Base-by-base conservation (phyloP, 2,113 vertebrate genomes). In the Pedionomus torquatus region DNA sequence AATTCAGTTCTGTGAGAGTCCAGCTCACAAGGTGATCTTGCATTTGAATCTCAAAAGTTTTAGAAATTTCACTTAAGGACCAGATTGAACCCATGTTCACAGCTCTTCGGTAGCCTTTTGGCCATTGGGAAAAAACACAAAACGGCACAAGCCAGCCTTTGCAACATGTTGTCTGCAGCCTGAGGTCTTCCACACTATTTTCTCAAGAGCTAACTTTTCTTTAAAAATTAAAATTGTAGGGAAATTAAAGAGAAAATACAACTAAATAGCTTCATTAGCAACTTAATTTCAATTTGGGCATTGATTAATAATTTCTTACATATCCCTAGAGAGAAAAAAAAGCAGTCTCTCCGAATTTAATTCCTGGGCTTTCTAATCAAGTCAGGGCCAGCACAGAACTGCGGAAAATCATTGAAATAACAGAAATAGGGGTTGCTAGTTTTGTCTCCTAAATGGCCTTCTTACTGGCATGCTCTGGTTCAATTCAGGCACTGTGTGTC, bases 401-500 rank as follows among this genome's bases (percentile, higher is more conserved):
- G 18, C 37, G 83, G 37, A 78, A 92, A 66, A 83, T 19, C 9
- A 30, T 2, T 39, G 23, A 75, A 87, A 74, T 10, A 46, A 3
- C 13, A 75, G 43, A 89, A 77, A n/a, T 9, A 70, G 30, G 63
- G 1, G 14, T 52, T 7, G 7, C 16, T 61, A 7, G 3, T 41
- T 90, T 54, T 21, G 41, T 35, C 9, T 80, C 28, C 41, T 33
- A 71, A 44, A 41, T n/a, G 33, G 13, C 18, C 17, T 49, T 55
- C 58, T 66, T 43, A 12, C 61, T 39, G 39, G 11, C 10, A 30
- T 41, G 7, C 14, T 69, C 14, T 30, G 18, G 20, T 77, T 48
- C 1, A 1, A 60, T 58, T 39, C 28, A 52, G 39, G 9, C 0
- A 0, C 25, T 61, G 28, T 2, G 1, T 35, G 26, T 54, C 75